Conservation (phyloP, 2,888 invertebrate genomes). For the Dexiosoma caninum region DNA sequence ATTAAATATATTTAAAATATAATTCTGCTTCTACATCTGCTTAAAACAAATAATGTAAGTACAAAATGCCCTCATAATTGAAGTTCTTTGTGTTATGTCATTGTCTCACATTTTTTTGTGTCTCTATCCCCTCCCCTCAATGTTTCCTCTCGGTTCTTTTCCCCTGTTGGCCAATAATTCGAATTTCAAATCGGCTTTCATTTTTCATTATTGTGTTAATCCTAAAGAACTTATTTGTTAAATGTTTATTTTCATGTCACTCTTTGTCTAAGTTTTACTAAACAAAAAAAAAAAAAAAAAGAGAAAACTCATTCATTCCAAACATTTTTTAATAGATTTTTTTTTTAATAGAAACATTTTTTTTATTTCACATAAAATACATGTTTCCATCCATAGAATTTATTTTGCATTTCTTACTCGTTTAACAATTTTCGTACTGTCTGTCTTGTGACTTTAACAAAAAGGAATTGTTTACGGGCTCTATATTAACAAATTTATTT, state of each 20-base stretch:
- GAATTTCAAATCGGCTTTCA: constrained; percentile 47
- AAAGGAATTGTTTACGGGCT: not conserved
- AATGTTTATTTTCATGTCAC: not conserved
- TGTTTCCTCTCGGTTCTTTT: not conserved
- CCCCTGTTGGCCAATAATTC: constrained; percentile 39
- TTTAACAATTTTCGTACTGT: not conserved
- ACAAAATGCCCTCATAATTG: constrained; percentile 68
- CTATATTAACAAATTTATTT: not conserved
- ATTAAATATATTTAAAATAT: constrained; percentile 14
- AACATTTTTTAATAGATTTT: not conserved
- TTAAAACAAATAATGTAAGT: constrained; percentile 70
- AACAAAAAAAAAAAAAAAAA: not conserved
- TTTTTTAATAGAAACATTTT: not conserved
- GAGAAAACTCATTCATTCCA: not conserved
- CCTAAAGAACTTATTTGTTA: constrained; percentile 10
- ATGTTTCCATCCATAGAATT: constrained; percentile 29
- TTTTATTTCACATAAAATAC: constrained; percentile 12
- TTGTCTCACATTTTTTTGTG: constrained; percentile 62
- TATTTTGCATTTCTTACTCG: constrained; percentile 22
- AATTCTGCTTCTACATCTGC: constrained; percentile 33
- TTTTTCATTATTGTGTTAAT: constrained; percentile 39
- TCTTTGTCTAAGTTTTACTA: not conserved
- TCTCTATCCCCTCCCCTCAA: not conserved
- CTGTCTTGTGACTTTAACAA: constrained; percentile 1
- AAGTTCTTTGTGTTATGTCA: constrained; percentile 44